Conservation (phyloP, 2,888 invertebrate genomes). For the Autographa gamma region DNA sequence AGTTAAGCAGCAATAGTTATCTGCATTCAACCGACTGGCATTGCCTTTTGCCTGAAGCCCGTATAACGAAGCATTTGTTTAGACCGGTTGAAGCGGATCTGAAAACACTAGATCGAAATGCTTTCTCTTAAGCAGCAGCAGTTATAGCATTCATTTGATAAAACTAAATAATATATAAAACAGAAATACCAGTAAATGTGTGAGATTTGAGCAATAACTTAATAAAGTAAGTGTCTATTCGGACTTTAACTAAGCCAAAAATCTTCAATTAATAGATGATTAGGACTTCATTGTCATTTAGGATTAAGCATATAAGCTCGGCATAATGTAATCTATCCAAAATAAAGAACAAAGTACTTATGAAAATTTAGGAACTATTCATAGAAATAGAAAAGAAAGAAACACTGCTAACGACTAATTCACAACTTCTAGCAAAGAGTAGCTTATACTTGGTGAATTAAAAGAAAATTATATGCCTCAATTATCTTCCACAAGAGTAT, state of each 20-base stretch:
- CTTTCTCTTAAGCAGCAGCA: slow-evolving; percentile 20
- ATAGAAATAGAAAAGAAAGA: too few relatives aligned
- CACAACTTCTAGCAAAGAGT: neutral
- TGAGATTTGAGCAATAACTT: neutral
- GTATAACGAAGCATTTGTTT: slow-evolving; percentile 1
- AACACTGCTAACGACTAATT: too few relatives aligned
- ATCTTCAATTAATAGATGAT: too few relatives aligned
- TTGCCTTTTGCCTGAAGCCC: neutral
- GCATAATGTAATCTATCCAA: too few relatives aligned
- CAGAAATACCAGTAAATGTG: neutral
- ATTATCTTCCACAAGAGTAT: neutral
- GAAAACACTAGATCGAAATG: slow-evolving; percentile 14
- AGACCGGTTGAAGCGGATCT: slow-evolving; percentile 10
- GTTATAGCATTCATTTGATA: neutral
- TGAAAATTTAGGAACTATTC: too few relatives aligned
- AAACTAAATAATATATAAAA: neutral
- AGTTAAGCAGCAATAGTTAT: neutral
- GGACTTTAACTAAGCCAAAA: too few relatives aligned
- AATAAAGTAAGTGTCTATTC: too few relatives aligned
- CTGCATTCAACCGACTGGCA: neutral
- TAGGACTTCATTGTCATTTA: too few relatives aligned
- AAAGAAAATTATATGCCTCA: neutral
- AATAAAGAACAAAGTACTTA: too few relatives aligned
- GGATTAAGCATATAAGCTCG: too few relatives aligned
- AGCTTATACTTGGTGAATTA: too few relatives aligned